A percentile compares a stretch with the other conserved stretches of the same genome.
Evolutionary conservation across 2,888 invertebrate species (phyloP).

Genomic region (Parnassius orleans): DNA sequence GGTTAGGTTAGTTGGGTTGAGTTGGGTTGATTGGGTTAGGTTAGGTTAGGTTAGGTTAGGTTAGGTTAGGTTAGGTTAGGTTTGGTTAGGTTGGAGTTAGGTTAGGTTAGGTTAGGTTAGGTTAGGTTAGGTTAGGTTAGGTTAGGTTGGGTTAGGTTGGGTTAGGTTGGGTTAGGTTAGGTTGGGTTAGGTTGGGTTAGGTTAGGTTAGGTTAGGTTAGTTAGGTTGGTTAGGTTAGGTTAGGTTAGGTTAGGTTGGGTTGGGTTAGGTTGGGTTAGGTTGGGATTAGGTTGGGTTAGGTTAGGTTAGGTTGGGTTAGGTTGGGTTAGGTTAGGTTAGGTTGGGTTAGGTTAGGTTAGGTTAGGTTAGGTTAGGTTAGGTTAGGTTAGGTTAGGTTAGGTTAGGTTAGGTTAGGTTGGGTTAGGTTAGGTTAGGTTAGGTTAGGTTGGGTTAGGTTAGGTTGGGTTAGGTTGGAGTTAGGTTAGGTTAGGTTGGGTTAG

Average conservation of each 20-base stretch:
- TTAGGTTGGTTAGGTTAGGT: no score
- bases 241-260: constrained; percentile 3
- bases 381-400: constrained; percentile 4
- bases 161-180: neutral
- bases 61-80: no score
- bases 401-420: constrained; percentile 3
- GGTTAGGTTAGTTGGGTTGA: no score
- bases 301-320: constrained; percentile 2
- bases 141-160: no score
- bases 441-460: constrained; percentile 9
- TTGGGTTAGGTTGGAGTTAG: constrained; percentile 8
- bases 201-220: neutral
- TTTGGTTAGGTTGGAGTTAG: no score
- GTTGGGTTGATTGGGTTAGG: no score
- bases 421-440: constrained; percentile 1
- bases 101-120: no score
- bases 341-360: constrained; percentile 1
- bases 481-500: no score
- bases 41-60: no score
- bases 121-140: no score
- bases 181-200: neutral
- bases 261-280: constrained; percentile 2
- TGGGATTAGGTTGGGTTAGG: no score
- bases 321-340: constrained; percentile 3
- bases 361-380: constrained; percentile 4